Conservation (phyloP, 2,113 vertebrate genomes). For the Diadophis punctatus region DNA sequence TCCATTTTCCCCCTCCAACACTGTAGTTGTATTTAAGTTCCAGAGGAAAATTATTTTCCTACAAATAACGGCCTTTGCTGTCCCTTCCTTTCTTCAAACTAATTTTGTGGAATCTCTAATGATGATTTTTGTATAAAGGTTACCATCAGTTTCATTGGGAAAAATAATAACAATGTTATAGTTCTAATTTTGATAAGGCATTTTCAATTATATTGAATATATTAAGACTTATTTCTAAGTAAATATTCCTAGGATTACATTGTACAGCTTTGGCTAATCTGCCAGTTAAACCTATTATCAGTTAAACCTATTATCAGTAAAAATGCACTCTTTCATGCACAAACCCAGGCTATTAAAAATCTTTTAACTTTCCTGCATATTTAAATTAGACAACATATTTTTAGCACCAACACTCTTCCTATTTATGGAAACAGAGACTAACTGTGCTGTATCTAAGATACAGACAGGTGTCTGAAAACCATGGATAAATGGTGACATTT, state of each 20-base stretch:
- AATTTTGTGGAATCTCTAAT: background rate
- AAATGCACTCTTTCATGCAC: background rate
- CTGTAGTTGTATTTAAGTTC: background rate
- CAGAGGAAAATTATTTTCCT: background rate
- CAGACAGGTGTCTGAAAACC: background rate
- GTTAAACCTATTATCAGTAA: background rate
- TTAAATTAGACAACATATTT: constrained; percentile 10
- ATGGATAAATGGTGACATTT: constrained; percentile 25
- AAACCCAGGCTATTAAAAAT: background rate
- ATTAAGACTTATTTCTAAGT: background rate
- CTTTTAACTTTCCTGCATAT: background rate
- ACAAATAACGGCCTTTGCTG: background rate
- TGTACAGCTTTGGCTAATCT: background rate
- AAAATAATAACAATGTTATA: background rate
- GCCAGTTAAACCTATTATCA: background rate
- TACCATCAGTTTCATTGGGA: background rate
- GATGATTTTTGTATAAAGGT: background rate
- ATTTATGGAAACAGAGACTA: constrained; percentile 7
- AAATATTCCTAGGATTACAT: background rate
- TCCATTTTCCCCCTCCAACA: background rate
- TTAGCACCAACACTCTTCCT: constrained; percentile 22
- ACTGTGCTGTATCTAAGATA: background rate
- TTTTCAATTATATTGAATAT: background rate
- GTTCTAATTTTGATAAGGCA: background rate
- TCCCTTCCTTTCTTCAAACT: background rate